Percentiles rank a stretch among this genome's conserved stretches.
Conservation (phyloP, 2,888 invertebrate species). For the Parapristionchus giblindavisi region DNA sequence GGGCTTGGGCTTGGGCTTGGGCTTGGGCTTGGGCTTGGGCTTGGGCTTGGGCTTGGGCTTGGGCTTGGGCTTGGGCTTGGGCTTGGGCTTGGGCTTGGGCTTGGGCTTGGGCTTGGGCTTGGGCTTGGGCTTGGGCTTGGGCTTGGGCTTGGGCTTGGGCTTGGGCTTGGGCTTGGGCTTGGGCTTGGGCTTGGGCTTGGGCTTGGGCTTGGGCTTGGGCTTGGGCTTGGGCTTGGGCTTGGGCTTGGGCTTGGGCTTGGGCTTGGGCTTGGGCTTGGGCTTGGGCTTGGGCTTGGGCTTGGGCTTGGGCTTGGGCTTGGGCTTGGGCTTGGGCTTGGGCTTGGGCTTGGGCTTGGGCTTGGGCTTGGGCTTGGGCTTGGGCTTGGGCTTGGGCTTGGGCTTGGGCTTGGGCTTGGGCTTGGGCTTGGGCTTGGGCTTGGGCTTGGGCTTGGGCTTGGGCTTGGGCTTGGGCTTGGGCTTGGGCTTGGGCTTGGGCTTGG, state of each 20-base stretch:
- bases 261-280: constrained; percentile 41
- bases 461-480: constrained; percentile 44
- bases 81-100: constrained; percentile 39
- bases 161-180: constrained; percentile 41
- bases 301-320: constrained; percentile 45
- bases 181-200: constrained; percentile 42
- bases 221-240: constrained; percentile 42
- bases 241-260: constrained; percentile 44
- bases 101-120: constrained; percentile 46
- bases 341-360: constrained; percentile 47
- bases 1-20: constrained; percentile 42
- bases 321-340: constrained; percentile 46
- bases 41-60: constrained; percentile 38
- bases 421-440: constrained; percentile 45
- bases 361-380: constrained; percentile 42
- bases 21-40: constrained; percentile 38
- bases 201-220: constrained; percentile 37
- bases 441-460: constrained; percentile 45
- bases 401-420: constrained; percentile 38
- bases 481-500: constrained; percentile 41
- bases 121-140: constrained; percentile 38
- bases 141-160: constrained; percentile 38
- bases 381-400: constrained; percentile 39
- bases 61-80: constrained; percentile 41
- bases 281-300: constrained; percentile 47